Percentiles rank a stretch among this genome's conserved stretches.
These are phyloP conservation scores for Teleogryllus oceanicus DNA, from an alignment of 2,888 invertebrate species.

Conservation along the genomic window DNA sequence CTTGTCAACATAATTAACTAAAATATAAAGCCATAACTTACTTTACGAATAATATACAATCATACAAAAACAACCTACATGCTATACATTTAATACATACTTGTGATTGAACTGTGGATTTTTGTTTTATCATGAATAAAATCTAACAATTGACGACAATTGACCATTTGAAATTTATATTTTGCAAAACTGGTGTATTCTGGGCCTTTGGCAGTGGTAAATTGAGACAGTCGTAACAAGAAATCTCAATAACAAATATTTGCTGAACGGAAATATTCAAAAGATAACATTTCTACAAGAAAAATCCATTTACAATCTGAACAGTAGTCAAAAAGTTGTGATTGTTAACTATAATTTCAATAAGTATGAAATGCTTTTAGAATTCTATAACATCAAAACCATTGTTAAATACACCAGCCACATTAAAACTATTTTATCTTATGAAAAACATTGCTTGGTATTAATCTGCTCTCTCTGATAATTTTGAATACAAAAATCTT, in stretches of 20 bases:
- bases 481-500: too few relatives aligned
- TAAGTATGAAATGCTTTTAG: neutral
- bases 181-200: neutral
- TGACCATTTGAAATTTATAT: neutral
- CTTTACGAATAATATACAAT: neutral
- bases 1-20: neutral
- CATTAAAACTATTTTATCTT: neutral
- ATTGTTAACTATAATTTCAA: neutral
- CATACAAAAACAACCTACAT: neutral
- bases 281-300: neutral
- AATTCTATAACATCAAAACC: neutral
- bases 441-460: too few relatives aligned
- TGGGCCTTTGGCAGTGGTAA: neutral
- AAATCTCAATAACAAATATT: neutral
- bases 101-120: constrained; percentile 1
- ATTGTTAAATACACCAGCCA: neutral
- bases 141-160: neutral
- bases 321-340: neutral
- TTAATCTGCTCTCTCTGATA: too few relatives aligned
- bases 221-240: neutral
- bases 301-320: neutral
- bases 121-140: neutral
- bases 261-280: neutral
- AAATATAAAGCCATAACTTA: neutral
- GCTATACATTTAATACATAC: neutral